Percentiles rank a stretch among this genome's conserved stretches.
Conservation (phyloP, 2,797 vertebrate genomes). For the Tadarida brasiliensis region DNA sequence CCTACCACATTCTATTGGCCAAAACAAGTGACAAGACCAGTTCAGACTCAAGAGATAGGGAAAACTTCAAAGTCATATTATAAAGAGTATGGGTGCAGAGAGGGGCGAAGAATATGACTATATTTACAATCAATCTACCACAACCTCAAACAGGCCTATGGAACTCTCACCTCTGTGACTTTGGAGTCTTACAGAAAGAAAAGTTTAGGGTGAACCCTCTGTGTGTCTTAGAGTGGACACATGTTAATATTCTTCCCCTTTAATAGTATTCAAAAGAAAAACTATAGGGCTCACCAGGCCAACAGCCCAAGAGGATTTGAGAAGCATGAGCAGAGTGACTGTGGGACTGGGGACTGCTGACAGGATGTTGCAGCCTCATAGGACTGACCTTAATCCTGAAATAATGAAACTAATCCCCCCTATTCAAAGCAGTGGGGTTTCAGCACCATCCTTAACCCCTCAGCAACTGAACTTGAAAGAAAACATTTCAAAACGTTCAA, state of each 20-base stretch:
- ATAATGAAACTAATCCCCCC: constrained; percentile 69
- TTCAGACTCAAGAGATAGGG: neutral
- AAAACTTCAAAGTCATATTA: neutral
- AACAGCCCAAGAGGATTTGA: constrained; percentile 9
- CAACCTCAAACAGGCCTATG: neutral
- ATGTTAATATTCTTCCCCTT: neutral
- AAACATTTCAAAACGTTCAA: constrained; percentile 33
- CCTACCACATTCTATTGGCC: neutral
- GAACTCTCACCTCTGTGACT: neutral
- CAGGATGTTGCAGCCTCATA: constrained; percentile 5
- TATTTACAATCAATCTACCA: neutral
- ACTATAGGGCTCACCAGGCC: neutral
- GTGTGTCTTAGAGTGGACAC: neutral
- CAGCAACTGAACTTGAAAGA: constrained; percentile 32
- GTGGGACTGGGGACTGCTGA: neutral
- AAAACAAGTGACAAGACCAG: neutral
- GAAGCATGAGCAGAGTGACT: neutral
- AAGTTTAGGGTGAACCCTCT: neutral
- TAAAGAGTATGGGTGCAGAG: neutral
- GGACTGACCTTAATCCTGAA: constrained; percentile 76
- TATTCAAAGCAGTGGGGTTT: constrained; percentile 44
- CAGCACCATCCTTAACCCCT: constrained; percentile 45
- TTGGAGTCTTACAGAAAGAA: neutral
- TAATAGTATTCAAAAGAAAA: constrained; percentile 21
- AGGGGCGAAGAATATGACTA: neutral